Conservation (phyloP, 1,140 invertebrate species). For the Hyphantria cunea region DNA sequence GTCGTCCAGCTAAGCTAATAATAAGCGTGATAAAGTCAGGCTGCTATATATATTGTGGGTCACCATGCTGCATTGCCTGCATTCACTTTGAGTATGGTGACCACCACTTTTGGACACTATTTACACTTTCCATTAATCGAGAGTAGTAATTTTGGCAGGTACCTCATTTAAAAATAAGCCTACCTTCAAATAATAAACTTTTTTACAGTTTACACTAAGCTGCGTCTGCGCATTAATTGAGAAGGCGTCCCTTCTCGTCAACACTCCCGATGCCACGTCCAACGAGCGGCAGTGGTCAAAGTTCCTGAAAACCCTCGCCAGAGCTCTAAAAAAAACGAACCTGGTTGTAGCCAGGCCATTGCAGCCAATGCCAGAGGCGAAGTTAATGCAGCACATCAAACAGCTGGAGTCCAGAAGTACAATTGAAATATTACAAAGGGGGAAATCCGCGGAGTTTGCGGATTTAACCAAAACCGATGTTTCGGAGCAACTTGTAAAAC, state of each 20-base stretch:
- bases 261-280: slow-evolving; percentile 63
- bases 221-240: slow-evolving; percentile 63
- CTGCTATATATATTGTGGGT: no score
- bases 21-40: no score
- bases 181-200: background rate
- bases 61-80: no score
- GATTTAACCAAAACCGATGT: slow-evolving; percentile 63
- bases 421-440: slow-evolving; percentile 68
- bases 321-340: slow-evolving; percentile 59
- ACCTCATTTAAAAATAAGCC: no score
- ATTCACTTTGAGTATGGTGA: no score
- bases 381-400: slow-evolving; percentile 53
- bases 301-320: slow-evolving; percentile 66
- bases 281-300: slow-evolving; percentile 72
- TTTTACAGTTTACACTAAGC: slow-evolving; percentile 60
- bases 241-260: slow-evolving; percentile 55
- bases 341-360: slow-evolving; percentile 49
- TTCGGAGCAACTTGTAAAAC: slow-evolving; percentile 53
- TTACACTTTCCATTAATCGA: no score
- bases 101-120: no score
- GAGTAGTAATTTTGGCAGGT: no score
- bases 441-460: slow-evolving; percentile 56
- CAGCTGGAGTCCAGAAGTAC: slow-evolving; percentile 62
- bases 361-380: slow-evolving; percentile 46
- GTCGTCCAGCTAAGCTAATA: no score